Conservation (phyloP, 2,113 vertebrate species). For the Salvelinus sp. region DNA sequence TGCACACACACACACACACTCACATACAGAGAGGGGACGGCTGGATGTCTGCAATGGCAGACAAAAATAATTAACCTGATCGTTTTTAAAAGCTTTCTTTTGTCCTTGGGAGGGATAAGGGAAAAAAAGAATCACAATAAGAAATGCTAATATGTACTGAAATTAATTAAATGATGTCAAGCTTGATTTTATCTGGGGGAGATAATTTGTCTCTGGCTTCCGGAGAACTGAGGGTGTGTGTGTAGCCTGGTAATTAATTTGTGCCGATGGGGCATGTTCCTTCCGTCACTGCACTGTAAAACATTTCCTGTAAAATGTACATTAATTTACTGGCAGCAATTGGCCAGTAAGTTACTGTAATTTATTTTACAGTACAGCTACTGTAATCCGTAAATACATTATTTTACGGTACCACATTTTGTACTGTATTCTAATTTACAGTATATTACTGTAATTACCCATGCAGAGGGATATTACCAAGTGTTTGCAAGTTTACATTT, state of each 20-base stretch:
- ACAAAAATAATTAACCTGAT: background rate
- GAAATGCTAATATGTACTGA: constrained; percentile 61
- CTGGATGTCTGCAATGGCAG: constrained; percentile 8
- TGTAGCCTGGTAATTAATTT: constrained; percentile 67
- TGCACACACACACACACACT: no score
- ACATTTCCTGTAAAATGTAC: background rate
- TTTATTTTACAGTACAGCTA: no score
- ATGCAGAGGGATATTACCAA: no score
- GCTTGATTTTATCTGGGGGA: constrained; percentile 88
- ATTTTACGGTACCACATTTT: no score
- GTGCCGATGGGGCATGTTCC: constrained; percentile 37
- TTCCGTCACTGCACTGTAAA: no score
- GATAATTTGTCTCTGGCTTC: constrained; percentile 81
- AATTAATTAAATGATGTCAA: constrained; percentile 75
- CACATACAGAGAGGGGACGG: no score
- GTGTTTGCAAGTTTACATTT: no score
- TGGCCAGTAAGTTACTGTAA: no score
- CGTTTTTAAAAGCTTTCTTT: constrained; percentile 29
- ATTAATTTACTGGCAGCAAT: no score
- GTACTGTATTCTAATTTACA: no score
- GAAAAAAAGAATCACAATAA: constrained; percentile 53
- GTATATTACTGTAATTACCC: no score
- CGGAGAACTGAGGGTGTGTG: constrained; percentile 39
- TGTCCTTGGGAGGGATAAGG: constrained; percentile 50
- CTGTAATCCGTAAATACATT: no score